A percentile compares a stretch with the other conserved stretches of the same genome.
Conservation (phyloP, 2,888 invertebrate genomes). For the Gymnosoma rotundatum region DNA sequence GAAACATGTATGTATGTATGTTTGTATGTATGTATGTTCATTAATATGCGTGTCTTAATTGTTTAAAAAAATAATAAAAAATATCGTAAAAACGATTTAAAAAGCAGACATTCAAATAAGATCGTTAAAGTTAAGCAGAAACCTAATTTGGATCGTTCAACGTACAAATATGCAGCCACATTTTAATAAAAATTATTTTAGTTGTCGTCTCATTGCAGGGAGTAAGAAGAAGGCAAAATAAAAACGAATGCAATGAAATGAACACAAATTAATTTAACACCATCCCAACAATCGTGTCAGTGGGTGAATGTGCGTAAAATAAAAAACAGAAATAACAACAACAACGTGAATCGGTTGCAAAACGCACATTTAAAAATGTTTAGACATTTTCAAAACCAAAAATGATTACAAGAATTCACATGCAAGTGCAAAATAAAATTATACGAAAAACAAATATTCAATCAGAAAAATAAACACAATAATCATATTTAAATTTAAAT, state of each 20-base stretch:
- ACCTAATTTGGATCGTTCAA: constrained; percentile 7
- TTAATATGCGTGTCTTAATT: background rate
- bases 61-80: background rate
- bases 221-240: background rate
- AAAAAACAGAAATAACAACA: constrained; percentile 29
- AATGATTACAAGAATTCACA: constrained; percentile 8
- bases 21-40: too few species aligned
- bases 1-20: background rate
- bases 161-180: constrained; percentile 19
- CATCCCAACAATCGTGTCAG: constrained; percentile 59
- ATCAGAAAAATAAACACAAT: constrained; percentile 1
- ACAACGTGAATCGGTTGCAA: constrained; percentile 6
- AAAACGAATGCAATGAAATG: constrained; percentile 45
- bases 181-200: constrained; percentile 19
- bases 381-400: constrained; percentile 52
- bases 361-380: constrained; percentile 46
- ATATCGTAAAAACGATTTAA: constrained; percentile 2
- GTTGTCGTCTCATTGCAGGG: constrained; percentile 12
- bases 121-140: background rate
- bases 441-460: constrained; percentile 37
- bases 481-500: constrained; percentile 1
- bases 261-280: constrained; percentile 60
- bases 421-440: constrained; percentile 5
- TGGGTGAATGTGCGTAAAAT: constrained; percentile 52
- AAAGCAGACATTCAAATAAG: constrained; percentile 4